Percentiles rank a stretch among this genome's conserved stretches.
Evolutionary conservation across 2,888 invertebrate genomes (phyloP).

Genomic region (Periphyllus acericola): DNA sequence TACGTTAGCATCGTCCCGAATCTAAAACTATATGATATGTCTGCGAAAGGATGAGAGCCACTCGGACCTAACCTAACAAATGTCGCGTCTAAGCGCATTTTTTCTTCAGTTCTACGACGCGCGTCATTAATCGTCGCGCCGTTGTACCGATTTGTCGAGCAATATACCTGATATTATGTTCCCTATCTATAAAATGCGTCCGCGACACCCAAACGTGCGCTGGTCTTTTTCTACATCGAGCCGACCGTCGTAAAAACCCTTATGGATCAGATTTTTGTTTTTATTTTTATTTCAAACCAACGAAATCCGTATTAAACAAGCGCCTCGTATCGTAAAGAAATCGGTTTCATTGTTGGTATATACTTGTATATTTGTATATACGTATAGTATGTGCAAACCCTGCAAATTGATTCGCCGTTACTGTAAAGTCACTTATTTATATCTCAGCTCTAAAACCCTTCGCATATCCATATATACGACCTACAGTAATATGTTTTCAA

Average conservation of each 20-base stretch:
- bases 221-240: not conserved
- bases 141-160: not conserved
- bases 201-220: not conserved
- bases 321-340: not conserved
- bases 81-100: not conserved
- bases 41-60: not conserved
- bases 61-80: not conserved
- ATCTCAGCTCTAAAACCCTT: not conserved
- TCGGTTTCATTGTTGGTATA: not conserved
- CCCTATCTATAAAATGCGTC: not conserved
- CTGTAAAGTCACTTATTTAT: not conserved
- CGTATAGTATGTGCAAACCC: not conserved
- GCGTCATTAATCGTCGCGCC: not conserved
- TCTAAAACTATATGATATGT: no score
- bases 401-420: not conserved
- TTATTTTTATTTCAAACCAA: not conserved
- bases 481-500: not conserved
- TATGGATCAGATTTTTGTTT: not conserved
- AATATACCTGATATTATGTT: not conserved
- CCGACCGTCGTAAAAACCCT: not conserved
- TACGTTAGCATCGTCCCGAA: not conserved
- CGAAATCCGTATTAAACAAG: not conserved
- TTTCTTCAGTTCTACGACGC: no score
- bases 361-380: no score
- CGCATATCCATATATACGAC: not conserved